These are phyloP conservation scores for Apogon talboti DNA, from an alignment of 2,797 vertebrate species.

Conservation along the genomic window DNA sequence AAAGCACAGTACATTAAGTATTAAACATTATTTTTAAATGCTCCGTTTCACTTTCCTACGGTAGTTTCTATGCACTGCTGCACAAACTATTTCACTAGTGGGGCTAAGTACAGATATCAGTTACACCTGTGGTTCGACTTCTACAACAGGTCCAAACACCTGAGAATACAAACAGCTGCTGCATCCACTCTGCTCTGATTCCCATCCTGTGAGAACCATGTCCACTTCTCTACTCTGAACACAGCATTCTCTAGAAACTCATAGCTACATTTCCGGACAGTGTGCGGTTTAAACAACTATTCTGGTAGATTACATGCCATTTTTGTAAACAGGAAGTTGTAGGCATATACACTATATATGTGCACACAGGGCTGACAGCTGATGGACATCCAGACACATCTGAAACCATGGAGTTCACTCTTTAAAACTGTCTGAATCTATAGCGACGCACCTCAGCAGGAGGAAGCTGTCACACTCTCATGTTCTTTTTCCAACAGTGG, in stretches of 20 bases:
- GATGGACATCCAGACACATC: not conserved
- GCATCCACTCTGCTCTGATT: too few species aligned
- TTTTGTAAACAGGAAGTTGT: conserved; percentile 27
- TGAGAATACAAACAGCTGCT: too few species aligned
- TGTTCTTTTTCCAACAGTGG: conserved; percentile 17
- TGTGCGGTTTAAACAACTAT: conserved; percentile 16
- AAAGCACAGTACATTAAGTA: too few species aligned
- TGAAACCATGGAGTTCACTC: conserved; percentile 7
- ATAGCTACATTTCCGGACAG: not conserved
- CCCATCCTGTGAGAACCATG: too few species aligned
- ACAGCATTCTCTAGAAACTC: conserved; percentile 1
- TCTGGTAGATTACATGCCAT: conserved; percentile 18
- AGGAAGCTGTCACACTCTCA: not conserved
- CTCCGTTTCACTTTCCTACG: too few species aligned
- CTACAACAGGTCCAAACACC: too few species aligned
- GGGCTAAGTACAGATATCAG: too few species aligned
- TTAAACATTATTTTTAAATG: too few species aligned
- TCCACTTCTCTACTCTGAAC: not conserved
- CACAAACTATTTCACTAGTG: too few species aligned
- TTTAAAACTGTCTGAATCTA: conserved; percentile 5
- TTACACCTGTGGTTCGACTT: too few species aligned
- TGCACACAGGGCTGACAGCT: conserved; percentile 4
- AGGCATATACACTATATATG: not conserved
- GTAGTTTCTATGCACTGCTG: too few species aligned
- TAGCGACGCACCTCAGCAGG: conserved; percentile 8